phyloP scores from a whole-genome alignment of 1,140 invertebrate genomes.

The Leptinotarsa lineolata region DNA sequence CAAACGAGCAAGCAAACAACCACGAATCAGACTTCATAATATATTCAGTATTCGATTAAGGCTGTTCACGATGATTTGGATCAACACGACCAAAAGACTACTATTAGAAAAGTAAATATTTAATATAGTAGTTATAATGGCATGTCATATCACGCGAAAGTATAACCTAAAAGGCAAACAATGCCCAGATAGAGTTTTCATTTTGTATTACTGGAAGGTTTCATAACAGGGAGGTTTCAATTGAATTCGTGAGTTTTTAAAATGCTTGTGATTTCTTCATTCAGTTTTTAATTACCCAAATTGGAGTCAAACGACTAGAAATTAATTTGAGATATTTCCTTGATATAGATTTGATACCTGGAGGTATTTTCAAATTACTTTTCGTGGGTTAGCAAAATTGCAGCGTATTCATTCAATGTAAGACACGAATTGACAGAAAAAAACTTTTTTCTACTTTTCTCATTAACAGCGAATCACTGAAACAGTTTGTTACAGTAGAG shows the following conservation, averaged over 20 bases:
- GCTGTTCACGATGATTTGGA: constrained; percentile 53
- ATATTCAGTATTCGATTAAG: constrained; percentile 55
- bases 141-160: constrained; percentile 53
- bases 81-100: constrained; percentile 55
- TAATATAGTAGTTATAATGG: constrained; percentile 51
- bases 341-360: too few species aligned
- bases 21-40: constrained; percentile 52
- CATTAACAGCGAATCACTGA: too few species aligned
- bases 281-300: too few species aligned
- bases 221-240: neutral
- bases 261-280: too few species aligned
- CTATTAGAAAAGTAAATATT: constrained; percentile 54
- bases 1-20: constrained; percentile 37
- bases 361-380: too few species aligned
- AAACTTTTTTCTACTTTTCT: too few species aligned
- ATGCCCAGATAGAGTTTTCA: constrained; percentile 14
- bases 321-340: too few species aligned
- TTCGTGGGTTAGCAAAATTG: too few species aligned
- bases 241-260: neutral
- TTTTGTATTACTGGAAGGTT: constrained; percentile 20
- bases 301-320: too few species aligned
- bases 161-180: constrained; percentile 51
- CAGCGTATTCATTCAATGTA: too few species aligned
- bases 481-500: too few species aligned
- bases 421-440: too few species aligned